Conservation (phyloP, 2,888 invertebrate genomes). For the Thysanoteuthis rhombus region DNA sequence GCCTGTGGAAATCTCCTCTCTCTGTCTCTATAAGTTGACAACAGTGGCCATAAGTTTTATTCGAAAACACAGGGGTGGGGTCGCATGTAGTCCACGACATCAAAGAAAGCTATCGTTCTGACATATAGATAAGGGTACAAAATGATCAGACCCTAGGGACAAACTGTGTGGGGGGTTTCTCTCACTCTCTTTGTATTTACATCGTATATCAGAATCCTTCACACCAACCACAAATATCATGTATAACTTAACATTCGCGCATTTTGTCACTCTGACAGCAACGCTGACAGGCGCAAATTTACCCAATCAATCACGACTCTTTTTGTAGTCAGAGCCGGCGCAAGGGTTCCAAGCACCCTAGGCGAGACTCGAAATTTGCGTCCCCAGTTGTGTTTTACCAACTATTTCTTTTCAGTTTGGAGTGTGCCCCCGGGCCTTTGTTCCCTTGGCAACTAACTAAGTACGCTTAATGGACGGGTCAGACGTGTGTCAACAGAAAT, state of each 20-base stretch:
- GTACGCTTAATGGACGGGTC: too few species aligned
- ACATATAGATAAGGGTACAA: not conserved
- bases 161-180: not conserved
- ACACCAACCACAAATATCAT: not conserved
- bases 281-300: not conserved
- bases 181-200: not conserved
- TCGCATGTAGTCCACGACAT: not conserved
- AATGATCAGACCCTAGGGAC: not conserved
- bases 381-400: too few species aligned
- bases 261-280: not conserved
- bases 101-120: not conserved
- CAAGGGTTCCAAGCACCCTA: too few species aligned
- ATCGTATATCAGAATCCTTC: not conserved
- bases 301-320: not conserved
- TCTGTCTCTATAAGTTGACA: not conserved
- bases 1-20: not conserved
- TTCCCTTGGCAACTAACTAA: too few species aligned
- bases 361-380: too few species aligned
- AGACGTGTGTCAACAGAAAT: too few species aligned
- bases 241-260: not conserved
- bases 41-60: not conserved
- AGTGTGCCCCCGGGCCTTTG: too few species aligned
- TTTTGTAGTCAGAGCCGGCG: not conserved
- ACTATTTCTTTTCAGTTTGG: too few species aligned
- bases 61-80: not conserved